Conservation (phyloP, 2,888 invertebrate species). For the Metalampra italica region DNA sequence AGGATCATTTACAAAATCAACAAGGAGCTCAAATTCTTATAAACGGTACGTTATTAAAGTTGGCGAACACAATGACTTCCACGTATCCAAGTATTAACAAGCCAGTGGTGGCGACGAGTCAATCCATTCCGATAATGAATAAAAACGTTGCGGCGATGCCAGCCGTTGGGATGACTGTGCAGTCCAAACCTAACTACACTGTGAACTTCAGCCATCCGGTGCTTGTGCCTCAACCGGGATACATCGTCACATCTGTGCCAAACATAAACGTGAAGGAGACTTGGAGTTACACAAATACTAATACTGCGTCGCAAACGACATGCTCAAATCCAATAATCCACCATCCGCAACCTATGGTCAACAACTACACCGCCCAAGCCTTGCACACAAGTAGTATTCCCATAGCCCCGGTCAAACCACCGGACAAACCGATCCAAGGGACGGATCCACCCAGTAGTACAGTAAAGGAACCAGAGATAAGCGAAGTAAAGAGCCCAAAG, state of each 20-base stretch:
- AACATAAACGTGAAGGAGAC: conserved; percentile 72
- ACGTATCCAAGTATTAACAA: conserved; percentile 57
- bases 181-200: conserved; percentile 73
- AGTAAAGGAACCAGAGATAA: conserved; percentile 57
- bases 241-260: conserved; percentile 75
- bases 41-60: conserved; percentile 72
- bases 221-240: conserved; percentile 69
- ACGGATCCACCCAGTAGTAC: conserved; percentile 71
- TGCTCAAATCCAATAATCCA: conserved; percentile 59
- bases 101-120: conserved; percentile 53
- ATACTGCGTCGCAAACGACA: conserved; percentile 45
- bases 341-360: conserved; percentile 56
- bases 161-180: conserved; percentile 66
- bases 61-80: conserved; percentile 57
- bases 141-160: conserved; percentile 67
- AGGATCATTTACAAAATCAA: conserved; percentile 64
- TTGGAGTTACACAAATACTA: conserved; percentile 60
- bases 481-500: conserved; percentile 46
- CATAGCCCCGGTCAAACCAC: conserved; percentile 67
- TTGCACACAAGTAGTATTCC: conserved; percentile 69
- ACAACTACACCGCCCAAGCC: conserved; percentile 55
- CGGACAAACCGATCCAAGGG: conserved; percentile 70
- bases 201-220: conserved; percentile 74
- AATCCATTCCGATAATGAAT: conserved; percentile 61
- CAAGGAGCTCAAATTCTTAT: conserved; percentile 69